Evolutionary conservation across 2,888 invertebrate genomes (phyloP), one percentile per base, ranked within the genome.

Genomic region (Conomelus anceps): DNA sequence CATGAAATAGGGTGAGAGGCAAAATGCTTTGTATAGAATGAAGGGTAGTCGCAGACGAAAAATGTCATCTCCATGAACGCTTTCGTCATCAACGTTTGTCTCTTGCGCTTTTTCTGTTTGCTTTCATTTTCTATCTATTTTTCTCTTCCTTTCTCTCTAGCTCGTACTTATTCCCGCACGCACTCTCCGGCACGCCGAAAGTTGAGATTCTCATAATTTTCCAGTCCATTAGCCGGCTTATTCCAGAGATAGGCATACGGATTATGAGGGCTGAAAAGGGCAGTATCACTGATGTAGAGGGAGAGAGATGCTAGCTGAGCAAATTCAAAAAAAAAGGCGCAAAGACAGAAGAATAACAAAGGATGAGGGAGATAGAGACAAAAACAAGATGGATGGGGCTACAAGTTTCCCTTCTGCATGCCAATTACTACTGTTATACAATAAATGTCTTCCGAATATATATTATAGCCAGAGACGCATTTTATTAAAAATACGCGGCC

Each of bases 171-270:
- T 23, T 4, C 4, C 23, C 20, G 4, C 26, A 20, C 9, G 23
- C 24, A 24, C 24, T 20, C 24, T 86, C 24, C 4, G 6, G n/a
- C 24, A 29, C 86, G 29, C 86, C 29, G 84, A 63, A 63, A 63
- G 86, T 86, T 26, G 26, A 26, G 86, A 86, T 86, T 86, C 86
- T 86, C 86, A 86, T 86, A 86, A 86, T 86, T 86, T 86, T 86
- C 86, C 86, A 86, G 26, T 29, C 86, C 86, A 86, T 86, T 86
- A 86, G 86, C 24, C 29, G 26, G 88, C 85, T 88, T 88, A 88
- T 88, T 88, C 34, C 88, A 24, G 88, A 24, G 88, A 85, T 88
- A 88, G 84, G 88, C 88, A 88, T 85, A 85, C 85, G 88, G 88
- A 88, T 88, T 88, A 88, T 88, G 34, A 88, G 85, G 88, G 88